phyloP scores from a whole-genome alignment of 2,797 vertebrate species.

The Spinus olivaceus region DNA sequence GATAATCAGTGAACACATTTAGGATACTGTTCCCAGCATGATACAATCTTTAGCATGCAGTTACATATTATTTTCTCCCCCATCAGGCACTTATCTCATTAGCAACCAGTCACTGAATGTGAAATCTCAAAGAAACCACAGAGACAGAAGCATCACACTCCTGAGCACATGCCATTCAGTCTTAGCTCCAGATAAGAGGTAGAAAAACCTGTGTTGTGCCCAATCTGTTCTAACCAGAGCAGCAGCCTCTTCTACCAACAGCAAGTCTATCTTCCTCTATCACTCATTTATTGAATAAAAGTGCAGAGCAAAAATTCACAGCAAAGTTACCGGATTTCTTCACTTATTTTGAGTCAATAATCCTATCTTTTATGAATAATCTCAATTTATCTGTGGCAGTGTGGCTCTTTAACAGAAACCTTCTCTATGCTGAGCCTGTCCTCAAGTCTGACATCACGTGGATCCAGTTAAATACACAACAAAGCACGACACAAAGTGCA shows the following conservation, averaged over 20 bases:
- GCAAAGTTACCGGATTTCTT: neutral
- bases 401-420: neutral
- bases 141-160: accelerated
- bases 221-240: neutral
- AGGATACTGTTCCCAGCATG: neutral
- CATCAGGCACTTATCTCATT: neutral
- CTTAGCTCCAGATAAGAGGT: neutral
- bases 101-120: neutral
- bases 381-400: neutral
- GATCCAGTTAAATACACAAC: neutral
- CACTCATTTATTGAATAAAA: neutral
- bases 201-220: neutral
- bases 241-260: neutral
- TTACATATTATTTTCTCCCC: neutral
- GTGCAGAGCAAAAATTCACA: neutral
- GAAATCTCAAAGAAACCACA: neutral
- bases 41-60: neutral
- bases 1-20: neutral
- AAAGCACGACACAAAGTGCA: neutral
- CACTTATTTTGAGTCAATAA: neutral
- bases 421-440: neutral
- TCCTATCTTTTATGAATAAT: neutral
- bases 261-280: neutral
- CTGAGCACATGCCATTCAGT: neutral
- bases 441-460: neutral